Conservation (phyloP, 53 echinoderm and acorn worm genomes). For the Crossaster papposus region DNA sequence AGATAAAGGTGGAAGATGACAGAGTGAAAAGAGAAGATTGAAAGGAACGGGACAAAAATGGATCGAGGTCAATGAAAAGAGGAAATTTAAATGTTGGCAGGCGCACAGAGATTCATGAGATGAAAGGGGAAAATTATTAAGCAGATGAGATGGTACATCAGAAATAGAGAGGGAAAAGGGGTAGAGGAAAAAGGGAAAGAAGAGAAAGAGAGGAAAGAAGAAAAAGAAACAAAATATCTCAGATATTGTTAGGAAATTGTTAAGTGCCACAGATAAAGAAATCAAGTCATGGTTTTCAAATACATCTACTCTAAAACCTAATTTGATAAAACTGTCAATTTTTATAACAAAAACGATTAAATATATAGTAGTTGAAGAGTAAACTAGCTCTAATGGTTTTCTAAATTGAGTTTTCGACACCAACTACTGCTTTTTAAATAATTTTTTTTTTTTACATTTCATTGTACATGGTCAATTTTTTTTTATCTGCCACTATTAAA, state of each 20-base stretch:
- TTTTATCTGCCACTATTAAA: background rate
- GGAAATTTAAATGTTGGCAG: background rate
- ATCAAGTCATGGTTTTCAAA: no score
- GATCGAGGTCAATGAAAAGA: constrained; percentile 1
- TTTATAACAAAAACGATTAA: no score
- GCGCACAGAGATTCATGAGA: background rate
- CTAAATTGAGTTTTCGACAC: no score
- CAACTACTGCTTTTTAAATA: no score
- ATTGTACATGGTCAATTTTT: no score
- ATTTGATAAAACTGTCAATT: no score
- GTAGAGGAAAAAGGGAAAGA: background rate
- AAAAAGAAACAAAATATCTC: constrained; percentile 25
- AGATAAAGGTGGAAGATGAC: background rate
- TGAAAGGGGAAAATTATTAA: background rate
- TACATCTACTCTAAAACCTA: no score
- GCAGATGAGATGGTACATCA: constrained; percentile 2
- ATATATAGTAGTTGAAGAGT: no score
- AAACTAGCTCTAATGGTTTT: no score
- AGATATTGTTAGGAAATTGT: background rate
- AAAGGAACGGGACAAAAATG: constrained; percentile 1
- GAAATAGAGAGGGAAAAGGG: background rate
- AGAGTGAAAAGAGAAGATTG: background rate
- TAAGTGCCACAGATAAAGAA: no score
- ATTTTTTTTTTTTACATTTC: no score
- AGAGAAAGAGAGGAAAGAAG: constrained; percentile 14